Conservation (phyloP, 2,888 invertebrate genomes). For the Graphium colonna region DNA sequence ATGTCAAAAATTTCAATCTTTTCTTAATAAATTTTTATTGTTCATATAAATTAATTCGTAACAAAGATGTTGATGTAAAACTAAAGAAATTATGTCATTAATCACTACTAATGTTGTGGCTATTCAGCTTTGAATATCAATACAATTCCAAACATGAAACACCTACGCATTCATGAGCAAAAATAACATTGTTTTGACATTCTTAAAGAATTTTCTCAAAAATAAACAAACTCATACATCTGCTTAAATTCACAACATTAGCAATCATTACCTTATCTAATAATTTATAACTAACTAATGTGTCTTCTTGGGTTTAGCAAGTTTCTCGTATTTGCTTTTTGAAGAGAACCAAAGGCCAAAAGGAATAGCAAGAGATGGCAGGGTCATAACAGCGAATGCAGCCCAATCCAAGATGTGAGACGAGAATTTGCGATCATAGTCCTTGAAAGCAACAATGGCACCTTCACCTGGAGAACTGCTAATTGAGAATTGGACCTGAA, state of each 20-base stretch:
- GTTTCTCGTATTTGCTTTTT: constrained; percentile 95
- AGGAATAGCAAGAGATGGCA: constrained; percentile 96
- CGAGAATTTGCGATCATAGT: constrained; percentile 97
- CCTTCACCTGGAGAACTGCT: constrained; percentile 98
- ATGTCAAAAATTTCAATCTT: too few species aligned
- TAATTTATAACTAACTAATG: constrained; percentile 49
- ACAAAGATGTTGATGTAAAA: constrained; percentile 49
- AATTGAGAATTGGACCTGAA: constrained; percentile 84
- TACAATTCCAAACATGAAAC: background rate
- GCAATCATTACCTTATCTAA: constrained; percentile 37
- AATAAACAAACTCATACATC: background rate
- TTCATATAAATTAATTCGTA: constrained; percentile 67
- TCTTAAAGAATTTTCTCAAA: background rate
- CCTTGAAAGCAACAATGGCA: constrained; percentile 93
- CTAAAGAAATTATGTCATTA: constrained; percentile 40
- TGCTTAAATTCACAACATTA: constrained; percentile 41
- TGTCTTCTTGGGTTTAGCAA: constrained; percentile 86
- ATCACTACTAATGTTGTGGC: constrained; percentile 45
- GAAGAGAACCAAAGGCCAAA: constrained; percentile 96
- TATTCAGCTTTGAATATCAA: background rate
- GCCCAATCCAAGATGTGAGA: constrained; percentile 98
- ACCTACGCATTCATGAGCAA: background rate
- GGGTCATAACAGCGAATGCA: constrained; percentile 97
- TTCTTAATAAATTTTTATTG: constrained; percentile 47
- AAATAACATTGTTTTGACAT: background rate